Evolutionary conservation across 2,113 vertebrate genomes (phyloP).

Genomic region (Hylia prasina): DNA sequence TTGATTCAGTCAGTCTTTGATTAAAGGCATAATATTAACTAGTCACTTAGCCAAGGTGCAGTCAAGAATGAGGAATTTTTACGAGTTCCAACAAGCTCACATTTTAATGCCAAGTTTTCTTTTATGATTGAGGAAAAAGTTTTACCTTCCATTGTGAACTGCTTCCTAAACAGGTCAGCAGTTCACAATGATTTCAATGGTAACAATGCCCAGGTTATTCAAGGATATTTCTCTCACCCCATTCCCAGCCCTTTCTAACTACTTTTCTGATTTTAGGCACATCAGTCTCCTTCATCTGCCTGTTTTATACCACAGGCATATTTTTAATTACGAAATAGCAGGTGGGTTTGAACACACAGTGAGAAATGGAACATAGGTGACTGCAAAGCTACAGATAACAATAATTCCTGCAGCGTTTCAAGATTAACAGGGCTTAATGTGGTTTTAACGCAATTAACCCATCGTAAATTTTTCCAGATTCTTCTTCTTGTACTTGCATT

Average conservation of each 20-base stretch:
- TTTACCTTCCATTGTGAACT: too few relatives aligned
- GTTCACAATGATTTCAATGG: background rate
- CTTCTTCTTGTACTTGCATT: background rate
- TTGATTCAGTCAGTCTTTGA: too few relatives aligned
- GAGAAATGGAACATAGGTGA: conserved; percentile 1
- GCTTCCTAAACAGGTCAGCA: background rate
- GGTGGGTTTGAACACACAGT: background rate
- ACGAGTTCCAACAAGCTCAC: background rate
- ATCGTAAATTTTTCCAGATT: conserved; percentile 22
- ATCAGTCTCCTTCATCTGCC: background rate
- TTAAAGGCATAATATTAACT: background rate
- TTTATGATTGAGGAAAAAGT: background rate
- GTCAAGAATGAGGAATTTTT: background rate
- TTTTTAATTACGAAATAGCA: background rate
- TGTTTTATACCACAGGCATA: background rate
- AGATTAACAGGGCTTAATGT: conserved; percentile 15
- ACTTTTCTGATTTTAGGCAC: background rate
- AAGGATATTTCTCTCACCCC: background rate
- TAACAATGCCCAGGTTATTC: background rate
- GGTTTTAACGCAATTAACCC: conserved; percentile 45
- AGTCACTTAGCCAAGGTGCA: background rate
- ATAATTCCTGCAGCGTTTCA: conserved; percentile 6
- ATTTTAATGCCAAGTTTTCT: background rate
- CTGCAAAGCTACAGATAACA: conserved; percentile 22
- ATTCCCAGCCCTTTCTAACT: background rate